These are phyloP conservation scores for Idaea aversata DNA, from an alignment of 2,888 invertebrate genomes.

Conservation along the genomic window DNA sequence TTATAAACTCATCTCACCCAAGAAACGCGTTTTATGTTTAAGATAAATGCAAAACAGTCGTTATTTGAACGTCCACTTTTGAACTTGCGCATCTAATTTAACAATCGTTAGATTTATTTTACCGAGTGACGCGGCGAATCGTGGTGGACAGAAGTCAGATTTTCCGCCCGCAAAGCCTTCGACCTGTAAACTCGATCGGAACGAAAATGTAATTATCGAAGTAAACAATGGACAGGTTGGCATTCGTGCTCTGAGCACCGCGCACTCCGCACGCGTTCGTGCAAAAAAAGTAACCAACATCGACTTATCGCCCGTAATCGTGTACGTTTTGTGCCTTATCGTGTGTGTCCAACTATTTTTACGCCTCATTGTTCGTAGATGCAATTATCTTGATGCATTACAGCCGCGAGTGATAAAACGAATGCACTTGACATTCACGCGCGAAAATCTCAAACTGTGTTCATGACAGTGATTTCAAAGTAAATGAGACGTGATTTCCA, in stretches of 20 bases:
- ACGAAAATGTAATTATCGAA: slow-evolving; percentile 73
- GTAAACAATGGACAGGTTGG: slow-evolving; percentile 73
- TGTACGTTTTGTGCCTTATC: slow-evolving; percentile 62
- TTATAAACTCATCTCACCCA: background rate
- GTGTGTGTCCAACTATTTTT: slow-evolving; percentile 46
- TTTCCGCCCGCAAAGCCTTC: slow-evolving; percentile 70
- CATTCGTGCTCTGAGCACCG: slow-evolving; percentile 73
- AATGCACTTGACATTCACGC: slow-evolving; percentile 63
- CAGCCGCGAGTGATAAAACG: slow-evolving; percentile 45
- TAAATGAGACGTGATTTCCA: slow-evolving; percentile 51
- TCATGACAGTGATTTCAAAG: slow-evolving; percentile 36
- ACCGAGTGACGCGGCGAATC: background rate
- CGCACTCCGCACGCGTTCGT: slow-evolving; percentile 61
- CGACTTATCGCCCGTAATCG: slow-evolving; percentile 44
- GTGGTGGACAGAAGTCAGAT: slow-evolving; percentile 52
- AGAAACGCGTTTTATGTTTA: background rate
- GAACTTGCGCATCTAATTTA: background rate
- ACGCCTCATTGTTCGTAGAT: slow-evolving; percentile 49
- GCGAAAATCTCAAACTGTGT: slow-evolving; percentile 31
- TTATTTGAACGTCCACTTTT: background rate
- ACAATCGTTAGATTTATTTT: background rate
- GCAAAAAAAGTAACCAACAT: slow-evolving; percentile 44
- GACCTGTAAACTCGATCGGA: slow-evolving; percentile 72
- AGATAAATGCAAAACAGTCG: background rate
- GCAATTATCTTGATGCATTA: slow-evolving; percentile 52